phyloP scores from a whole-genome alignment of 2,888 invertebrate species.

The Dichetophora obliterata region DNA sequence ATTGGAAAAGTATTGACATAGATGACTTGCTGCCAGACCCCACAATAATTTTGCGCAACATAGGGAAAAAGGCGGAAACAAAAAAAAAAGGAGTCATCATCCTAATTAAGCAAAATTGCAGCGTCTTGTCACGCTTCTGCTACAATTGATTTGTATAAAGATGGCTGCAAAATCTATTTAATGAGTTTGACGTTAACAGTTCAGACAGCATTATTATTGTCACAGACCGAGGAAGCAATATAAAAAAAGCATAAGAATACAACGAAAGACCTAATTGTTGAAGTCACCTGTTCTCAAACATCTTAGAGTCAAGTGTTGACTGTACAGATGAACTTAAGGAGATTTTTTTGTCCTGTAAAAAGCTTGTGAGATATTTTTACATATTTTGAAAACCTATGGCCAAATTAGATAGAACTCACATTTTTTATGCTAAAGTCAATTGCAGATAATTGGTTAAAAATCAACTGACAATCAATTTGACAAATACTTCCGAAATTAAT shows the following conservation, averaged over 20 bases:
- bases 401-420: conserved; percentile 45
- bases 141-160: conserved; percentile 49
- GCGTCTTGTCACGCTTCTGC: conserved; percentile 41
- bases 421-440: no score
- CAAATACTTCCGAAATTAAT: conserved; percentile 21
- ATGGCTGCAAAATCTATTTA: conserved; percentile 42
- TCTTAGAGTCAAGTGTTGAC: conserved; percentile 33
- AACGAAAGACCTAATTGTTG: no score
- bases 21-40: conserved; percentile 43
- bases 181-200: conserved; percentile 41
- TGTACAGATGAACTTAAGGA: conserved; percentile 25
- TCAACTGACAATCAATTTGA: conserved; percentile 36
- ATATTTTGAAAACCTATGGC: conserved; percentile 43
- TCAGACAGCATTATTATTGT: conserved; percentile 40
- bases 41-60: conserved; percentile 41
- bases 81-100: conserved; percentile 31
- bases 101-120: conserved; percentile 37
- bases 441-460: no score
- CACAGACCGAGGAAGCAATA: conserved; percentile 38
- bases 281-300: conserved; percentile 43
- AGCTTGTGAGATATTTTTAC: conserved; percentile 39
- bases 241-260: conserved; percentile 43
- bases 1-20: conserved; percentile 45
- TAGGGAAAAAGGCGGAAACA: conserved; percentile 40
- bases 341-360: conserved; percentile 20